Conservation (phyloP, 2,113 vertebrate species). For the Labeo rohita region DNA sequence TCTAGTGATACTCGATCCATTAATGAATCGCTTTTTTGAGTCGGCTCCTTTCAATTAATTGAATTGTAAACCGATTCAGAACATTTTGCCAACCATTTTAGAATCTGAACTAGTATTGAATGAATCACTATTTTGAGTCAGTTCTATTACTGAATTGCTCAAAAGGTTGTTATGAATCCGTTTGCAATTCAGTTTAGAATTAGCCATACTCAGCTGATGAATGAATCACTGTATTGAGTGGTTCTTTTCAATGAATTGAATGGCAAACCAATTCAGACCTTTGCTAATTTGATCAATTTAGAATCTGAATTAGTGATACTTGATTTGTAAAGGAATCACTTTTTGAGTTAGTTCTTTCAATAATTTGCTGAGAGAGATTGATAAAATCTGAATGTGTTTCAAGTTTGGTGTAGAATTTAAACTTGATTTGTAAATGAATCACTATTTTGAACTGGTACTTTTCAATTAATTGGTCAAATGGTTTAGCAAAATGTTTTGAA, state of each 20-base stretch:
- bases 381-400: no score
- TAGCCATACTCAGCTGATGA: not conserved
- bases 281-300: not conserved
- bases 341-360: no score
- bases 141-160: not conserved
- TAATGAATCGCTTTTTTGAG: no score
- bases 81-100: not conserved
- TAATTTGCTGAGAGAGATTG: no score
- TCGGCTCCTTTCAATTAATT: no score
- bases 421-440: no score
- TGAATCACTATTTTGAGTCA: not conserved
- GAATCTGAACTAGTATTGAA: not conserved
- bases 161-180: not conserved
- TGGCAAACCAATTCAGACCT: not conserved
- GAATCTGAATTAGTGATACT: not conserved
- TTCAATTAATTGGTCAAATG: no score
- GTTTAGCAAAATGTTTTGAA: not conserved
- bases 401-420: no score
- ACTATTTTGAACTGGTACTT: no score
- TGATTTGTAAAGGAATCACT: not conserved
- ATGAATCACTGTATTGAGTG: not conserved
- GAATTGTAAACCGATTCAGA: no score
- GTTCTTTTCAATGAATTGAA: not conserved
- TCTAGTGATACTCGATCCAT: no score
- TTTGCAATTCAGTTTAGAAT: not conserved